Evolutionary conservation across 2,888 invertebrate genomes (phyloP).

Genomic region (Sepiola atlantica): DNA sequence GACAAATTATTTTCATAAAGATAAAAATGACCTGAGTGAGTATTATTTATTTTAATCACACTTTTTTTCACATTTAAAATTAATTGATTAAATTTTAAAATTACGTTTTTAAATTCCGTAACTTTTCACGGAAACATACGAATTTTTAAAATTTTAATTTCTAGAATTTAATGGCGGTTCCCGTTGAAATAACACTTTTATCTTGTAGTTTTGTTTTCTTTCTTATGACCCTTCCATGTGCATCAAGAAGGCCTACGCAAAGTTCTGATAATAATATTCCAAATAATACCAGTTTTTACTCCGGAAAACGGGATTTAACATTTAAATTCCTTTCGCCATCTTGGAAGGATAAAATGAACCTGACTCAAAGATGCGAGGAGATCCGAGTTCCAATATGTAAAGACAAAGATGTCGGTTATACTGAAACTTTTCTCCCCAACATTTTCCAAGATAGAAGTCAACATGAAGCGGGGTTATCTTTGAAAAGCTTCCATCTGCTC

Average conservation of each 20-base stretch:
- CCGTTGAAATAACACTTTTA: neutral
- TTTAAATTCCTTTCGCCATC: neutral
- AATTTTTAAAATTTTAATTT: neutral
- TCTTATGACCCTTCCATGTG: neutral
- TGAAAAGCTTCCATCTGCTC: neutral
- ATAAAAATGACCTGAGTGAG: neutral
- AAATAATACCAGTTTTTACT: neutral
- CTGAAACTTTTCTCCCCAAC: neutral
- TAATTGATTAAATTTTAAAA: neutral
- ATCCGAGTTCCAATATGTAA: neutral
- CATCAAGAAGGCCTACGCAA: neutral
- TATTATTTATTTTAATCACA: neutral
- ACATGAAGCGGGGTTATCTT: neutral
- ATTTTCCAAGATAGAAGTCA: neutral
- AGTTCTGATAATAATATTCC: neutral
- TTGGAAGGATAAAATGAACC: too few relatives aligned
- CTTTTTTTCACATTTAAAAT: neutral
- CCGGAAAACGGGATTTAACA: neutral
- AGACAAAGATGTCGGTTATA: neutral
- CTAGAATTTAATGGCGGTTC: neutral
- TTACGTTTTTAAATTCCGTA: neutral
- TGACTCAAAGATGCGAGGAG: neutral
- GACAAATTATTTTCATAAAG: neutral
- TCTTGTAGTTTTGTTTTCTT: neutral
- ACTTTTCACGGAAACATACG: too few relatives aligned